Conservation (phyloP, 2,113 vertebrate genomes). For the Dasyornis broadbenti region DNA sequence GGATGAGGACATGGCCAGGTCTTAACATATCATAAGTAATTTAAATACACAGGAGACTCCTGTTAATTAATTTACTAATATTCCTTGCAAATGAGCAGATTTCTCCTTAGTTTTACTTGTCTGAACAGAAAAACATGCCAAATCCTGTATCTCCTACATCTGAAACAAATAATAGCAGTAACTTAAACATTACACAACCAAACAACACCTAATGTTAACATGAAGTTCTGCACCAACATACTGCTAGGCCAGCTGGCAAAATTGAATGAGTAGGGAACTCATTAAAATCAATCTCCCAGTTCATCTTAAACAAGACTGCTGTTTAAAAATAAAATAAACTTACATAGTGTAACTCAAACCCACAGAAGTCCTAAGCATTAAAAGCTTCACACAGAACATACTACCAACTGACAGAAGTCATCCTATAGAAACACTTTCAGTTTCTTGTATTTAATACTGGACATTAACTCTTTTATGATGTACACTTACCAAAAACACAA, state of each 20-base stretch:
- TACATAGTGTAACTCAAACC: background rate
- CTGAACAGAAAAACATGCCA: background rate
- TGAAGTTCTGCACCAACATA: background rate
- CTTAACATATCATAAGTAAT: rapidly evolving
- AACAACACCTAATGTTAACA: background rate
- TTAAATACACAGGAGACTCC: background rate
- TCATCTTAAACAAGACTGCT: background rate
- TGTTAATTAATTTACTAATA: background rate
- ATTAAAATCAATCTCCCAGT: background rate
- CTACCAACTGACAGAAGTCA: background rate
- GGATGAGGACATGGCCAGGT: background rate
- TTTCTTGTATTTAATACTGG: background rate
- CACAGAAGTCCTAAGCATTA: background rate
- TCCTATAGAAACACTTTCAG: background rate
- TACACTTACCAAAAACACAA: background rate
- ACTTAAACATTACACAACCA: background rate
- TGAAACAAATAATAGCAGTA: background rate
- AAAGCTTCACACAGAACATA: background rate
- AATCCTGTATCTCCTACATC: background rate
- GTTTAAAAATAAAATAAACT: background rate
- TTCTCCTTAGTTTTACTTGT: background rate
- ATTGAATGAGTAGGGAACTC: background rate
- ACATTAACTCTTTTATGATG: background rate
- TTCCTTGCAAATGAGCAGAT: background rate
- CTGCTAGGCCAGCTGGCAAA: background rate